Conservation (phyloP, 2,888 invertebrate species). For the Meteorus cinctellus region DNA sequence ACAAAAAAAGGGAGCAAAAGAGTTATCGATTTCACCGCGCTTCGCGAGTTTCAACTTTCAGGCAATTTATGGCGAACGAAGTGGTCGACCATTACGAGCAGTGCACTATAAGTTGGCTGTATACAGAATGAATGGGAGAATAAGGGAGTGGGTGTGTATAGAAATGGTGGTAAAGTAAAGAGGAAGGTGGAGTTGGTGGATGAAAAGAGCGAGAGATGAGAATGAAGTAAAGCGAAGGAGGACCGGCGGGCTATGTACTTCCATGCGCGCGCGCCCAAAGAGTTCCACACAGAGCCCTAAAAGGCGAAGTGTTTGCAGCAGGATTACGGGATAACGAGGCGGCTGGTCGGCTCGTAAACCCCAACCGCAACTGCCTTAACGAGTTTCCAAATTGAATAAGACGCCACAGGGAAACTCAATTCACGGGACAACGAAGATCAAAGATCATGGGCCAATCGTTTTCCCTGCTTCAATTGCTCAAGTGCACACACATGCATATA, state of each 20-base stretch:
- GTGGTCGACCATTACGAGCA: constrained; percentile 41
- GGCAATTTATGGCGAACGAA: constrained; percentile 45
- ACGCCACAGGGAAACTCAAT: constrained; percentile 39
- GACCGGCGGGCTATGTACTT: not conserved
- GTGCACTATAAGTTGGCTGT: constrained; percentile 17
- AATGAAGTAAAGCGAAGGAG: constrained; percentile 41
- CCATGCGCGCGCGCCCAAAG: constrained; percentile 14
- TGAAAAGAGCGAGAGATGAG: constrained; percentile 22
- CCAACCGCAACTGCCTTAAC: constrained; percentile 46
- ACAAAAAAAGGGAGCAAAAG: constrained; percentile 30
- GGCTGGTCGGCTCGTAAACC: constrained; percentile 44
- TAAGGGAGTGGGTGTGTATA: constrained; percentile 16
- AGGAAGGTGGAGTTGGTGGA: constrained; percentile 19
- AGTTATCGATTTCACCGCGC: constrained; percentile 37
- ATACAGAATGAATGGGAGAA: constrained; percentile 4
- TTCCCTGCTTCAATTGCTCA: constrained; percentile 2
- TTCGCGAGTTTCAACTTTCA: constrained; percentile 39
- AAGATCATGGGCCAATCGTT: constrained; percentile 38
- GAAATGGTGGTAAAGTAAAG: constrained; percentile 17
- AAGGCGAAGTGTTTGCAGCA: constrained; percentile 46
- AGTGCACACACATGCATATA: not conserved
- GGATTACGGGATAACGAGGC: constrained; percentile 46
- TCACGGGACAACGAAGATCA: constrained; percentile 40
- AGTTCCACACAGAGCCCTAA: constrained; percentile 38
- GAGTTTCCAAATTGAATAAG: constrained; percentile 48